phyloP scores from a whole-genome alignment of 1,140 invertebrate species.

The Thereuonema tuberculata region DNA sequence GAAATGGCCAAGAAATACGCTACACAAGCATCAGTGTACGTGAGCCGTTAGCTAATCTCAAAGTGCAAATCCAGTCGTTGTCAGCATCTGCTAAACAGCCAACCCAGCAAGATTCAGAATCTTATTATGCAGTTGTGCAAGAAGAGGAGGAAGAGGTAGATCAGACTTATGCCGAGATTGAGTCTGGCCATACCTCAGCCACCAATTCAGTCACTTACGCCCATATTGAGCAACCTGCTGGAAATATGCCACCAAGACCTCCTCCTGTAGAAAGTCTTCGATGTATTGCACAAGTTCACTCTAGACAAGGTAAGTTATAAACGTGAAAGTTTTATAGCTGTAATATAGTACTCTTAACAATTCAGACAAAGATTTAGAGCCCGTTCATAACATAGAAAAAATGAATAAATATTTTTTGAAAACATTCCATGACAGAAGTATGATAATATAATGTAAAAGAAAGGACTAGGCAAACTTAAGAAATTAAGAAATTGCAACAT shows the following conservation, averaged over 20 bases:
- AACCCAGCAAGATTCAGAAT: slow-evolving; percentile 25
- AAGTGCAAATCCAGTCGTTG: slow-evolving; percentile 28
- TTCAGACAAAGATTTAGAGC: slow-evolving; percentile 13
- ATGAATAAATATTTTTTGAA: no score
- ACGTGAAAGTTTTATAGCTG: not conserved
- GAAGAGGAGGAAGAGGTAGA: slow-evolving; percentile 82
- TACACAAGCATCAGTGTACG: slow-evolving; percentile 82
- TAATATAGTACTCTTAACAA: slow-evolving; percentile 8
- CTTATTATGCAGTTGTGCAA: slow-evolving; percentile 24
- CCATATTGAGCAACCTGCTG: slow-evolving; percentile 53
- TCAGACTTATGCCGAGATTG: slow-evolving; percentile 65
- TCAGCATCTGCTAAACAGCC: slow-evolving; percentile 26
- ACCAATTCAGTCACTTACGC: slow-evolving; percentile 63
- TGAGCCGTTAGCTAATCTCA: slow-evolving; percentile 62
- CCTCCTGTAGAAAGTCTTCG: slow-evolving; percentile 44
- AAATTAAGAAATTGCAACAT: no score
- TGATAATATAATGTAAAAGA: no score
- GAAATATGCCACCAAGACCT: slow-evolving; percentile 33
- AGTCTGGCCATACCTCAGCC: slow-evolving; percentile 57
- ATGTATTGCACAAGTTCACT: slow-evolving; percentile 47
- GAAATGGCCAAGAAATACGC: slow-evolving; percentile 45
- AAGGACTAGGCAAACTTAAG: no score
- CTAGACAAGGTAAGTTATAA: slow-evolving; percentile 45
- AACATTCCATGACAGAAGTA: no score
- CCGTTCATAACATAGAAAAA: no score